A percentile compares a stretch with the other conserved stretches of the same genome.
Evolutionary conservation across 2,797 vertebrate genomes (phyloP).

Genomic region (Calcarius lapponicus): DNA sequence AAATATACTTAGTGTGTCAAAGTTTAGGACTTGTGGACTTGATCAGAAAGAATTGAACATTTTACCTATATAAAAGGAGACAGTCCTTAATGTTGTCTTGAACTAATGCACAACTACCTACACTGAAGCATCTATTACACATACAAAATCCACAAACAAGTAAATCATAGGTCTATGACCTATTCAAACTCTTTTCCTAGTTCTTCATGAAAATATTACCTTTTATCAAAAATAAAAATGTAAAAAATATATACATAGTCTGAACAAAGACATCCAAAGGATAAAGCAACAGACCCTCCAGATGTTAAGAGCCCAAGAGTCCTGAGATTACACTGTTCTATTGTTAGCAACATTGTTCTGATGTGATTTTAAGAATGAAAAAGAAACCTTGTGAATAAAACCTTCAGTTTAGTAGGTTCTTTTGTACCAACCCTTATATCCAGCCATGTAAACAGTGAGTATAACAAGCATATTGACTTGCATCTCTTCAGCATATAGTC

Average conservation of each 20-base stretch:
- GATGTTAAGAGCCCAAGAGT: neutral
- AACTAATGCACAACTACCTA: neutral
- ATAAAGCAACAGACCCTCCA: neutral
- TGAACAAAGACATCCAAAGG: neutral
- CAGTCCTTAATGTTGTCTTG: neutral
- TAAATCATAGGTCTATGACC: neutral
- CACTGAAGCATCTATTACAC: neutral
- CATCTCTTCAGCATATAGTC: neutral
- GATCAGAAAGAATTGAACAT: neutral
- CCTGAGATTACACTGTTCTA: neutral
- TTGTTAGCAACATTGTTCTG: neutral
- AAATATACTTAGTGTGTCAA: neutral
- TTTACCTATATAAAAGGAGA: neutral
- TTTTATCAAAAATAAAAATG: neutral
- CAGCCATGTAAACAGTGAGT: neutral
- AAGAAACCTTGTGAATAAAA: neutral
- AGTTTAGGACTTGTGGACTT: neutral
- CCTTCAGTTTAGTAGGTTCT: neutral
- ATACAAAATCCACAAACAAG: neutral
- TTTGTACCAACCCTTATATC: neutral
- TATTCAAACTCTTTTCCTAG: neutral
- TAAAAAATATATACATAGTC: neutral
- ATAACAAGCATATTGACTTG: neutral
- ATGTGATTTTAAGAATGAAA: neutral
- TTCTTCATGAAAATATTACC: neutral